Conservation (phyloP, 2,888 invertebrate genomes). For the Machimus rusticus region DNA sequence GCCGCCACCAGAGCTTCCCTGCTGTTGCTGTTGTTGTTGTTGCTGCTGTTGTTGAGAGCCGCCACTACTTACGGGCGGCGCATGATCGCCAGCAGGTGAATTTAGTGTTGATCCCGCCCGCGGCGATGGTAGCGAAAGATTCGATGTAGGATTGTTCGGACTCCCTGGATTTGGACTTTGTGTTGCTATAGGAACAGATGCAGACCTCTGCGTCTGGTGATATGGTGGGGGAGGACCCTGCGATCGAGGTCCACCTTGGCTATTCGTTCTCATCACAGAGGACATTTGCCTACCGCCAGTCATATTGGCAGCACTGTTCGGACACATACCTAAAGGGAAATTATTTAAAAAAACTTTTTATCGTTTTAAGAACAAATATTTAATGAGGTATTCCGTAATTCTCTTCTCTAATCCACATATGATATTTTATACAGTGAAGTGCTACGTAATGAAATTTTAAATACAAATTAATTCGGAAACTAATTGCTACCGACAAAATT, state of each 20-base stretch:
- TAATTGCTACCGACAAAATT: no score
- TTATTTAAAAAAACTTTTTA: no score
- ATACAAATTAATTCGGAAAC: no score
- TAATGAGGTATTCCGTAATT: no score
- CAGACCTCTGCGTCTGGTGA: conserved; percentile 76
- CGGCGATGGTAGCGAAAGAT: conserved; percentile 77
- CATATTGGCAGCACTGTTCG: background rate
- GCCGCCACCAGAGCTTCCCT: conserved; percentile 22
- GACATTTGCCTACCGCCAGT: conserved; percentile 45
- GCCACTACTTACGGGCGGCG: conserved; percentile 50
- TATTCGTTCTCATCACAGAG: conserved; percentile 47
- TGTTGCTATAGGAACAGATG: conserved; percentile 76
- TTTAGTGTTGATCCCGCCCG: conserved; percentile 71
- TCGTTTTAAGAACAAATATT: no score
- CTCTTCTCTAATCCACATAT: no score
- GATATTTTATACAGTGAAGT: no score
- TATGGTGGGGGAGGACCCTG: conserved; percentile 83
- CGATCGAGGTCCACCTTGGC: conserved; percentile 61
- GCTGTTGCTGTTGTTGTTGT: no score
- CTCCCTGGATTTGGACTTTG: conserved; percentile 78
- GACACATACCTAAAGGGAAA: conserved; percentile 12
- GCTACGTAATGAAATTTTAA: no score
- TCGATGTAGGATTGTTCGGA: conserved; percentile 75
- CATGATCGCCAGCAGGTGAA: conserved; percentile 72
- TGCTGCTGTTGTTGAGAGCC: conserved; percentile 44